Percentiles rank a stretch among this genome's conserved stretches.
Evolutionary conservation across 1,140 invertebrate species (phyloP).

Genomic region (Scaptodrosophila lebanonensis): DNA sequence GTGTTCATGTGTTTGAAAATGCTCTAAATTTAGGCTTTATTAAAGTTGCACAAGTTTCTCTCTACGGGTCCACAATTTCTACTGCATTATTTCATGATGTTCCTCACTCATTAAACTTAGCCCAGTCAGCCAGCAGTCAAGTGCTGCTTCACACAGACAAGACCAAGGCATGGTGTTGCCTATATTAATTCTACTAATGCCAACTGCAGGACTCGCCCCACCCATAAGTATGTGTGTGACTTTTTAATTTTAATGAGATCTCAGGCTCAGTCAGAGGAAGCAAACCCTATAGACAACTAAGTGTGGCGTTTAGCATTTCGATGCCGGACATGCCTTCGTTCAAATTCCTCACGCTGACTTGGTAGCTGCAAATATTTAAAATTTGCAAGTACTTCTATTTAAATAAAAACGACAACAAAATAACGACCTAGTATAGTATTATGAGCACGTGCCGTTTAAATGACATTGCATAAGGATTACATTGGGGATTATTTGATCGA

Average conservation of each 20-base stretch:
- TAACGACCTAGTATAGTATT: too few species aligned
- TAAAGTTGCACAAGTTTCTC: constrained; percentile 41
- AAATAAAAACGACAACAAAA: too few species aligned
- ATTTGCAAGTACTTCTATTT: too few species aligned
- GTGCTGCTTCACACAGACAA: constrained; percentile 46
- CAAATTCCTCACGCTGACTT: too few species aligned
- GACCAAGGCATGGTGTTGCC: constrained; percentile 27
- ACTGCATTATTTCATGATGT: constrained; percentile 31
- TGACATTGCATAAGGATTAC: too few species aligned
- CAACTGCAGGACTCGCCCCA: constrained; percentile 25
- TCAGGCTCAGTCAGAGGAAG: constrained; percentile 41
- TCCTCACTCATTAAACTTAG: too few species aligned
- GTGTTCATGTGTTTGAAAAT: background rate
- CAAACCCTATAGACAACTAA: constrained; percentile 21
- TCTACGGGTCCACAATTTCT: constrained; percentile 8
- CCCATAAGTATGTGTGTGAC: constrained; percentile 17
- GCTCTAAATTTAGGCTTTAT: constrained; percentile 54
- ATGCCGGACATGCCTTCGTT: constrained; percentile 55
- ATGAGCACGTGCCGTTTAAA: too few species aligned
- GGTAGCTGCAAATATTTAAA: too few species aligned
- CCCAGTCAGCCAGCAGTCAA: constrained; percentile 23
- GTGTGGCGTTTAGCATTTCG: constrained; percentile 27
- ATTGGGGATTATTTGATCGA: too few species aligned
- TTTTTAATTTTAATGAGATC: constrained; percentile 74
- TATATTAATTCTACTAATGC: constrained; percentile 36